Percentiles rank a stretch among this genome's conserved stretches.
Conservation (phyloP, 2,797 vertebrate species). For the Zenarchopterus dispar region DNA sequence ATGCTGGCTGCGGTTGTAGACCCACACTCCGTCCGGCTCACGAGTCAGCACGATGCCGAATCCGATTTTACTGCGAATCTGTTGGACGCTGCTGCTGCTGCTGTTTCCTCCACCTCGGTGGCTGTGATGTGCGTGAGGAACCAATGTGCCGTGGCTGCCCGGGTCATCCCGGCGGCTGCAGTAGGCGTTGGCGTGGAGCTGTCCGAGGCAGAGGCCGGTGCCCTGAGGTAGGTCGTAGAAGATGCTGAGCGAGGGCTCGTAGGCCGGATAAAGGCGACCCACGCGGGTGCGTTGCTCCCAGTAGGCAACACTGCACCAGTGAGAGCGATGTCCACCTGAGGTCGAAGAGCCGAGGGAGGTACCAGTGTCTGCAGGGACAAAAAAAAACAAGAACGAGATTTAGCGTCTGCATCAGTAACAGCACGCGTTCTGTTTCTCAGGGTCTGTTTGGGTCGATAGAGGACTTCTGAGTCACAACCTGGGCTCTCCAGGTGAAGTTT, state of each 20-base stretch:
- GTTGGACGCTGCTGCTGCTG: conserved; percentile 86
- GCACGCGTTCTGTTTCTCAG: background rate
- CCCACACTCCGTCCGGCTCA: conserved; percentile 95
- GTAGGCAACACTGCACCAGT: conserved; percentile 98
- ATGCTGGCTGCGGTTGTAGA: conserved; percentile 96
- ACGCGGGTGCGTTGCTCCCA: conserved; percentile 98
- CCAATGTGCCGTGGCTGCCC: conserved; percentile 47
- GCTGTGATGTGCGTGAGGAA: conserved; percentile 26
- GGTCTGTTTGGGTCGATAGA: too few species aligned
- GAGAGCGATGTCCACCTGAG: conserved; percentile 81
- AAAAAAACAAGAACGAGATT: conserved; percentile 21
- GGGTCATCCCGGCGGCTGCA: conserved; percentile 61
- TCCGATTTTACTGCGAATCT: conserved; percentile 95
- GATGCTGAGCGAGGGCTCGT: conserved; percentile 95
- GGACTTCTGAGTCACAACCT: too few species aligned
- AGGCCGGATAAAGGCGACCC: conserved; percentile 94
- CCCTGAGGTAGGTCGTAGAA: conserved; percentile 99
- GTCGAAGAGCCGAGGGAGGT: conserved; percentile 88
- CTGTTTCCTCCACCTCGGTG: conserved; percentile 38
- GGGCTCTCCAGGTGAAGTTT: too few species aligned
- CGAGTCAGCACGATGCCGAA: conserved; percentile 94
- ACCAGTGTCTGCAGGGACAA: conserved; percentile 86
- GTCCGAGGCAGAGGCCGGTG: conserved; percentile 97
- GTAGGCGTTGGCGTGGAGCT: conserved; percentile 85
- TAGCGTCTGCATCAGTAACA: conserved; percentile 13